Evolutionary conservation across 2,797 vertebrate genomes (phyloP), one percentile per base, ranked within the genome.

Genomic region (Semaprochilodus insignis): DNA sequence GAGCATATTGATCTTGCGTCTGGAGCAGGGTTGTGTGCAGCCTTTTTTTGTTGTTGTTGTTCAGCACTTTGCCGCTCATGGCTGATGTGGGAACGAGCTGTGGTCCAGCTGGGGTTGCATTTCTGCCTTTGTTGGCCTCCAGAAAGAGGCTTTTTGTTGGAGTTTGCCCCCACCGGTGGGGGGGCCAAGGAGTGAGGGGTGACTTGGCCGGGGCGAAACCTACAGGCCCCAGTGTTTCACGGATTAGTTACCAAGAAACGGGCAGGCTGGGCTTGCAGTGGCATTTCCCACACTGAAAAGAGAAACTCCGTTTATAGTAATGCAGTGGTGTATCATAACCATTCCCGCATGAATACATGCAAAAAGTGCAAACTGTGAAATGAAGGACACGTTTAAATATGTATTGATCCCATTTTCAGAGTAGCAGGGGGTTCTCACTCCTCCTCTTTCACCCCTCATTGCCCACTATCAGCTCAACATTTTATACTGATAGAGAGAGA

Each of bases 171-270:
- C 90, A 88, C 87, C 78, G 88, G 91, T 91, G 31, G 67, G 67
- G 4, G 19, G 40, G 67, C 57, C 92, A 92, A 93, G 91, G 88
- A 94, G 91, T 76, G 77, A 93, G 91, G 67, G 92, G 91, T 92
- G 93, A 91, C 88, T 88, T 91, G 79, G 90, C 92, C 92, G 88
- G 91, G 91, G 87, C 88, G 87, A 92, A 87, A 91, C 93, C 94
- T 87, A 86, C 93, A 94, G 93, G 92, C 93, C 92, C 92, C 92
- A 93, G 93, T 94, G 92, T 92, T 66, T 93, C 91, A 90, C 75
- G 94, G 94, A 96, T 96, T 95, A 95, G 95, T 95, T 91, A 93
- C 95, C 94, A 91, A 88, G 94, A 90, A 94, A 96, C 95, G 85
- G 91, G 91, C 83, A 89, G 90, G 86, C 86, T 91, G 82, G 90